Evolutionary conservation across 2,888 invertebrate species (phyloP).

Genomic region (Meghimatium bilineatum): DNA sequence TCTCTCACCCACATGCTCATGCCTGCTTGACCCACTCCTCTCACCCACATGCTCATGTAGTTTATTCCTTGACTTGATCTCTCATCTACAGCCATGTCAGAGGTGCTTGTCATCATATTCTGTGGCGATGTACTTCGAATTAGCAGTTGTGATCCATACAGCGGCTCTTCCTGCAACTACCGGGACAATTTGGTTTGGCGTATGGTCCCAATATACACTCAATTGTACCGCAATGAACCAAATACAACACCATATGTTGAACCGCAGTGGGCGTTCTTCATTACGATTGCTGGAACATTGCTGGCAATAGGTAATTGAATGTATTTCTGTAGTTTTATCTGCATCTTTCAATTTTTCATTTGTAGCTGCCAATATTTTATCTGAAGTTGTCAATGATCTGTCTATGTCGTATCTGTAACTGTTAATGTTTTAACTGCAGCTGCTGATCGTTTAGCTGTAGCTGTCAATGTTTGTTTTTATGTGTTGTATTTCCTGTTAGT

Average conservation of each 20-base stretch:
- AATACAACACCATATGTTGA: conserved; percentile 48
- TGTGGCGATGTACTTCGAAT: conserved; percentile 7
- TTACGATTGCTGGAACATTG: conserved; percentile 50
- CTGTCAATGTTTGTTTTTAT: no score
- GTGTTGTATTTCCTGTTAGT: no score
- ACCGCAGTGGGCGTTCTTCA: conserved; percentile 52
- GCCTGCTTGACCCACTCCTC: no score
- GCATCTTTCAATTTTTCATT: no score
- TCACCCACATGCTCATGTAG: no score
- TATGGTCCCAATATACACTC: conserved; percentile 49
- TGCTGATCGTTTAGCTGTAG: no score
- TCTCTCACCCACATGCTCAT: no score
- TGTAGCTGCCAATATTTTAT: no score
- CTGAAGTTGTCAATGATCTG: no score
- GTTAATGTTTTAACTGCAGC: no score
- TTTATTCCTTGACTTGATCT: neutral
- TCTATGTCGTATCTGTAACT: no score
- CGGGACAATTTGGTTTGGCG: conserved; percentile 49
- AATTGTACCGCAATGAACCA: conserved; percentile 42
- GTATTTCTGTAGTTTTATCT: no score
- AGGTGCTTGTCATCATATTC: conserved; percentile 48
- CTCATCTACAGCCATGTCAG: conserved; percentile 46
- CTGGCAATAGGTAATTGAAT: conserved; percentile 28
- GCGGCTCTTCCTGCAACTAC: conserved; percentile 31
- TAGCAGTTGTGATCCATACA: conserved; percentile 38